Conservation (phyloP, 2,797 vertebrate species). For the Vespertilio murinus region DNA sequence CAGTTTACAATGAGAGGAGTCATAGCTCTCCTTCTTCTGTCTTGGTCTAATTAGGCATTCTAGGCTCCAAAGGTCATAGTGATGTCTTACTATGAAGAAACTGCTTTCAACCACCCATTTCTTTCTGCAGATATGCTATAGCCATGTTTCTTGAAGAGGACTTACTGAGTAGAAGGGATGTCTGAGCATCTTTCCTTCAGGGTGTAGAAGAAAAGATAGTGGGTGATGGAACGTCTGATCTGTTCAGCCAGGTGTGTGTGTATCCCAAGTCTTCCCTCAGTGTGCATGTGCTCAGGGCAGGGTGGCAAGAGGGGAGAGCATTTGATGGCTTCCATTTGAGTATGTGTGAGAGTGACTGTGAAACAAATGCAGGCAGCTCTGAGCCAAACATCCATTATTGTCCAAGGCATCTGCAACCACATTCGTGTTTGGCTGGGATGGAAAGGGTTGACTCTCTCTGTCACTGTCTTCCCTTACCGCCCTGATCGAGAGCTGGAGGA, state of each 20-base stretch:
- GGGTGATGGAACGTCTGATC: fast-evolving
- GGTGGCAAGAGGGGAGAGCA: not conserved
- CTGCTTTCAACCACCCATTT: not conserved
- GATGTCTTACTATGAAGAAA: slow-evolving; percentile 42
- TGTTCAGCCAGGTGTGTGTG: not conserved
- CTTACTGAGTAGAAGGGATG: not conserved
- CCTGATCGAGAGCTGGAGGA: not conserved
- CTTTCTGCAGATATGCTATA: not conserved
- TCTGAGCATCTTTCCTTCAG: not conserved
- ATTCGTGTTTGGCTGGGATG: not conserved
- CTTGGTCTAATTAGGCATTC: not conserved
- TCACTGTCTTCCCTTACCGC: not conserved
- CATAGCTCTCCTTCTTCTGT: not conserved
- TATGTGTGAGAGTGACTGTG: not conserved
- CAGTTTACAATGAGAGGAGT: not conserved
- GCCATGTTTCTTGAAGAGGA: not conserved
- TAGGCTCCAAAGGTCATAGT: not conserved
- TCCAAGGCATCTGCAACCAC: slow-evolving; percentile 52
- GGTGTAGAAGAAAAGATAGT: not conserved
- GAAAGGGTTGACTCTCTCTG: not conserved
- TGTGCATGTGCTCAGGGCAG: not conserved
- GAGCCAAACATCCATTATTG: not conserved
- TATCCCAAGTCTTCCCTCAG: not conserved
- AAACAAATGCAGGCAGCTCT: not conserved
- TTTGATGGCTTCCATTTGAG: not conserved